These are phyloP conservation scores for Argyresthia goedartella DNA, from an alignment of 2,888 invertebrate species.

Conservation along the genomic window DNA sequence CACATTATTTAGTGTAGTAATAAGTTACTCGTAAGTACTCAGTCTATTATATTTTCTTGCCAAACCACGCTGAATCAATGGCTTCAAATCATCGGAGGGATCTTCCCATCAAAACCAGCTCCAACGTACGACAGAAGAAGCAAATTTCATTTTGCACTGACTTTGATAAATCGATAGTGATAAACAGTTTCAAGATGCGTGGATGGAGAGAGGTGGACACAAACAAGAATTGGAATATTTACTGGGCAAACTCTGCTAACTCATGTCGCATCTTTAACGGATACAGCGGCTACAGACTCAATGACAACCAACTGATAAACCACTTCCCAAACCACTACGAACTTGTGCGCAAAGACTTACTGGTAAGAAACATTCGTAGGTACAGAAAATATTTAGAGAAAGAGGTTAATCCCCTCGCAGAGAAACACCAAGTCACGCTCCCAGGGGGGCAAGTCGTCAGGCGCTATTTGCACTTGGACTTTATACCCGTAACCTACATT, in stretches of 20 bases:
- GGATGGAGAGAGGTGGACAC: constrained; percentile 86
- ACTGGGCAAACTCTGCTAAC: constrained; percentile 88
- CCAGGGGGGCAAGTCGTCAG: constrained; percentile 70
- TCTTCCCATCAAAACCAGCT: too few relatives aligned
- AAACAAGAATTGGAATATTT: constrained; percentile 92
- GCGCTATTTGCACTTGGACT: constrained; percentile 81
- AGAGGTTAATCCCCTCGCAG: constrained; percentile 83
- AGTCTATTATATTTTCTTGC: too few relatives aligned
- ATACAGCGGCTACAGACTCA: constrained; percentile 88
- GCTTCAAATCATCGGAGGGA: too few relatives aligned
- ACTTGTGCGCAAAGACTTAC: constrained; percentile 87
- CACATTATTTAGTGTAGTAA: too few relatives aligned
- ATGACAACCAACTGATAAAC: constrained; percentile 88
- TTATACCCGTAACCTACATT: constrained; percentile 91
- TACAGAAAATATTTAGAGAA: constrained; percentile 89
- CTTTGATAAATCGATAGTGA: constrained; percentile 87
- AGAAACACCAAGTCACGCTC: constrained; percentile 55
- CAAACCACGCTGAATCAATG: too few relatives aligned
- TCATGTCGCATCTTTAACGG: constrained; percentile 88
- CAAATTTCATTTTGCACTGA: constrained; percentile 77
- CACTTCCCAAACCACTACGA: constrained; percentile 94
- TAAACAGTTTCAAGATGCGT: constrained; percentile 87
- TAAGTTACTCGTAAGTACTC: too few relatives aligned
- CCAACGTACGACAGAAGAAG: too few relatives aligned
- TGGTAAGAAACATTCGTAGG: constrained; percentile 91